Percentiles rank a stretch among this genome's conserved stretches.
These are phyloP conservation scores for Notarius lentiginosus DNA, from an alignment of 2,113 vertebrate genomes.

Conservation along the genomic window DNA sequence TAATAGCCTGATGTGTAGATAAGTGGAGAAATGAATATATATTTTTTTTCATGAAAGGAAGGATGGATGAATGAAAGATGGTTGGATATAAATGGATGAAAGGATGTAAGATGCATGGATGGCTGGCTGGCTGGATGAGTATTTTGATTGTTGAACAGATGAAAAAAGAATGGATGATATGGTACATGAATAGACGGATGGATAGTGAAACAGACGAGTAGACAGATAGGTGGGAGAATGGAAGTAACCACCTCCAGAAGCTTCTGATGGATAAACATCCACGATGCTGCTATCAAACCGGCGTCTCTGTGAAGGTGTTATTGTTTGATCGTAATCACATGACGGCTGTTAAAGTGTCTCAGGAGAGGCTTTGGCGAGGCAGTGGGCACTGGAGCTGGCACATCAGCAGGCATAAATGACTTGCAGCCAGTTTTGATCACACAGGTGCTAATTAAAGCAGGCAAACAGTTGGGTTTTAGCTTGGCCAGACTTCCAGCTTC, in stretches of 20 bases:
- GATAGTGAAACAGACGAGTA: background rate
- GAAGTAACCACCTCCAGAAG: background rate
- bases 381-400: background rate
- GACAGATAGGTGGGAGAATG: background rate
- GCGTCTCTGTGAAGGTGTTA: background rate
- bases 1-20: too few relatives aligned
- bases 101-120: background rate
- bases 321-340: conserved; percentile 31
- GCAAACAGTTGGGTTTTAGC: conserved; percentile 12
- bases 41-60: background rate
- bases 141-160: background rate
- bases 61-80: background rate
- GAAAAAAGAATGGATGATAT: background rate
- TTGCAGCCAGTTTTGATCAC: conserved; percentile 26
- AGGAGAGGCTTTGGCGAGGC: conserved; percentile 2
- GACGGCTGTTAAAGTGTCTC: conserved; percentile 1
- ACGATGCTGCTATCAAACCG: background rate
- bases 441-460: conserved; percentile 45
- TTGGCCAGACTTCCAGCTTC: background rate
- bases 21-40: background rate
- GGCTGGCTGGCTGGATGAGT: background rate
- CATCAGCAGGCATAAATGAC: conserved; percentile 26
- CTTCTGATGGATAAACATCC: background rate
- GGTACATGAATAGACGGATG: background rate
- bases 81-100: background rate